Conservation (phyloP, 2,113 vertebrate species). For the Paedocypris sp. region DNA sequence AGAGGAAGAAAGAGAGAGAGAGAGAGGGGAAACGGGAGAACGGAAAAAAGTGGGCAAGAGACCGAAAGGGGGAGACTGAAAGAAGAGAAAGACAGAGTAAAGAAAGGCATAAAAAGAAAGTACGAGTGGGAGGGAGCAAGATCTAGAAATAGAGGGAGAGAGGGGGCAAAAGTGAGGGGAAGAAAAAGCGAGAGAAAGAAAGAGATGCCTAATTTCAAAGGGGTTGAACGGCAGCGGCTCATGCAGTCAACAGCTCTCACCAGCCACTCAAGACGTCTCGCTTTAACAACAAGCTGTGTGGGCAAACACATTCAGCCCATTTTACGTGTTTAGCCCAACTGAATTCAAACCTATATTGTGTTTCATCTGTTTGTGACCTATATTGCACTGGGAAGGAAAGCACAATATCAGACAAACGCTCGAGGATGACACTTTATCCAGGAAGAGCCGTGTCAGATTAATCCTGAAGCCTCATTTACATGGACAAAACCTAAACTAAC, state of each 20-base stretch:
- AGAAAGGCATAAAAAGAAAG: not conserved
- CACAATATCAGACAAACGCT: not conserved
- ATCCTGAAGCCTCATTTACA: slow-evolving; percentile 26
- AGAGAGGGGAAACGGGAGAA: too few species aligned
- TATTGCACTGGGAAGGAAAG: slow-evolving; percentile 1
- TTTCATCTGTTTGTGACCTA: slow-evolving; percentile 7
- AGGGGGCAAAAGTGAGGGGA: not conserved
- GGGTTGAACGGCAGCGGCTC: not conserved
- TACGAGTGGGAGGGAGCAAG: not conserved
- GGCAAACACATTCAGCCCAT: not conserved
- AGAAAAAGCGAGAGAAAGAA: not conserved
- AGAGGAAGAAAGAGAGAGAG: too few species aligned
- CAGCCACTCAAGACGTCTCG: not conserved
- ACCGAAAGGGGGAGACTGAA: too few species aligned
- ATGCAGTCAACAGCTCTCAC: slow-evolving; percentile 9
- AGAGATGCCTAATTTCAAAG: slow-evolving; percentile 20
- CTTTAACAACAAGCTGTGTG: not conserved
- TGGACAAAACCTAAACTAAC: slow-evolving; percentile 19
- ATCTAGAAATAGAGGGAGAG: not conserved
- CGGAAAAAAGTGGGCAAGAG: too few species aligned
- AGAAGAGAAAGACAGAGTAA: too few species aligned
- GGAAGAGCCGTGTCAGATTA: slow-evolving; percentile 13
- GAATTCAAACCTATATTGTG: not conserved
- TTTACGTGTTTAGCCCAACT: not conserved
- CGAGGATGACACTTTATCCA: not conserved